Percentiles rank a stretch among this genome's conserved stretches.
These are phyloP conservation scores for Porites rus DNA, from an alignment of 92 coral and sea anemone genomes.

Conservation along the genomic window DNA sequence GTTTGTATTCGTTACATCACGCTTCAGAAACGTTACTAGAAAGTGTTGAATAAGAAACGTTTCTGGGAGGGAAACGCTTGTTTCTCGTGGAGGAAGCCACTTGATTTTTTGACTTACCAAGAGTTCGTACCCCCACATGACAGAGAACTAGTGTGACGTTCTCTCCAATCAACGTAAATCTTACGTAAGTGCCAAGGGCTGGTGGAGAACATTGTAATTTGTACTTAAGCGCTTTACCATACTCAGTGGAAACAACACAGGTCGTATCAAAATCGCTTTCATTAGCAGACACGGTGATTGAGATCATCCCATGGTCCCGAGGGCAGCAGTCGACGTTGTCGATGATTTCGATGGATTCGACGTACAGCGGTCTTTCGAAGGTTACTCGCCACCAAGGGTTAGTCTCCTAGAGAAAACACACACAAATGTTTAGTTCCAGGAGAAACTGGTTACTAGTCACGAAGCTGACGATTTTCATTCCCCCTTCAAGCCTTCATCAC, in stretches of 20 bases:
- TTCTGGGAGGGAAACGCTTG: too few species aligned
- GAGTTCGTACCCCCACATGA: slow-evolving; percentile 5
- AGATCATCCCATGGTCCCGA: slow-evolving; percentile 17
- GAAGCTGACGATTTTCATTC: background rate
- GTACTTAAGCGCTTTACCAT: background rate
- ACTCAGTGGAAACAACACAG: background rate
- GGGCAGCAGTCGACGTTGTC: slow-evolving; percentile 32
- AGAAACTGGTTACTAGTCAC: background rate
- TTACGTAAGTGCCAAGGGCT: slow-evolving; percentile 2
- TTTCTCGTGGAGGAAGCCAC: background rate
- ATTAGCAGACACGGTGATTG: slow-evolving; percentile 3
- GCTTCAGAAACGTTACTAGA: too few species aligned
- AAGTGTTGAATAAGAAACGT: too few species aligned
- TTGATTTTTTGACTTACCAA: slow-evolving; percentile 2
- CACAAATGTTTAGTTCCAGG: too few species aligned
- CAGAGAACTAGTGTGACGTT: slow-evolving; percentile 32
- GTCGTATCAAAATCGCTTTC: background rate
- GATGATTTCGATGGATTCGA: slow-evolving; percentile 26
- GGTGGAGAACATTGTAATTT: slow-evolving; percentile 22
- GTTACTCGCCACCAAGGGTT: slow-evolving; percentile 46
- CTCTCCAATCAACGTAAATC: slow-evolving; percentile 1
- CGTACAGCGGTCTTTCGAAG: slow-evolving; percentile 3
- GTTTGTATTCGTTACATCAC: too few species aligned
- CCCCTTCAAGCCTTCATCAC: too few species aligned
- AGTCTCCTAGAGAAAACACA: background rate